A percentile compares a stretch with the other conserved stretches of the same genome.
phyloP scores from a whole-genome alignment of 2,113 vertebrate genomes.

The Danionella cerebrum region DNA sequence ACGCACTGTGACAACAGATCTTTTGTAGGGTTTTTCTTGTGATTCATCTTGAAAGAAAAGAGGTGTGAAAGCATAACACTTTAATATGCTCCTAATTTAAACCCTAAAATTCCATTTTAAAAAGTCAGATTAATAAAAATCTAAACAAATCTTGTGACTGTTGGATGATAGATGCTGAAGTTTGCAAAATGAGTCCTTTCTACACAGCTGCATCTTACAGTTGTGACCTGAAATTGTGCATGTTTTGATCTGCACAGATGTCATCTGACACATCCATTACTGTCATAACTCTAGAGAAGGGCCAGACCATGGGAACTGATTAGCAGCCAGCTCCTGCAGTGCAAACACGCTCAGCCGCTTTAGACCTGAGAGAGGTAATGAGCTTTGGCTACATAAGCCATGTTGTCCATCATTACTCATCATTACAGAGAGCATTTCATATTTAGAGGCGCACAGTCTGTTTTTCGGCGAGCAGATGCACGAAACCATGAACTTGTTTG shows the following conservation, averaged over 20 bases:
- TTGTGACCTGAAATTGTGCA: no score
- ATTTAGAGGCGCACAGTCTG: not conserved
- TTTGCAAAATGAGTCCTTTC: not conserved
- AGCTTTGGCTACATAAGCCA: not conserved
- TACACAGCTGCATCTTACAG: no score
- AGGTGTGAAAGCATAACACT: no score
- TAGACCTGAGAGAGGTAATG: conserved; percentile 3
- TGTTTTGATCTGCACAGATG: not conserved
- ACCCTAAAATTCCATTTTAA: no score
- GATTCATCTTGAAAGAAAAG: no score
- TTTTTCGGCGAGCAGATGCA: not conserved
- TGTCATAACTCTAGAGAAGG: not conserved
- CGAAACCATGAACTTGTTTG: not conserved
- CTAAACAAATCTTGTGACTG: no score
- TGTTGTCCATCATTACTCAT: conserved; percentile 9
- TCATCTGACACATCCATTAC: not conserved
- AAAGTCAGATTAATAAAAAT: no score
- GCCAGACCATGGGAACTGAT: not conserved
- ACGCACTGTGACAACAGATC: no score
- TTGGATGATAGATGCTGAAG: no score
- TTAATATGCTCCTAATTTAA: no score
- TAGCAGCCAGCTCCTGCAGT: conserved; percentile 8
- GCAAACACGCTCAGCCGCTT: not conserved
- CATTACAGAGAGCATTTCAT: not conserved
- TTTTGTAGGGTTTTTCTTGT: no score